Conservation (phyloP, 2,888 invertebrate genomes). For the Rhabditophanes sp. region DNA sequence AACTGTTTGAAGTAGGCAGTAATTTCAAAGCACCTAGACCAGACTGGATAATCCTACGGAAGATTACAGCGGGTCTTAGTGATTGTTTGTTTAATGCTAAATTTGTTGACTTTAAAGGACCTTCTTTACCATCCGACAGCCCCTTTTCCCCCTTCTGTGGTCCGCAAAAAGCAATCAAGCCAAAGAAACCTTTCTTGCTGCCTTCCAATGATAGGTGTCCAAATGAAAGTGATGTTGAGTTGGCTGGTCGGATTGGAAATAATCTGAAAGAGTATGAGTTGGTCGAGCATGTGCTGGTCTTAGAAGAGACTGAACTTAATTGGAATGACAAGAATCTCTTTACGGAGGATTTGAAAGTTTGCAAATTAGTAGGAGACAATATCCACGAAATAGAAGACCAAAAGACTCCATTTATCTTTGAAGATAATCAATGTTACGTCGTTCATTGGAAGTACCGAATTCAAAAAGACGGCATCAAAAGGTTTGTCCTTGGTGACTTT, state of each 20-base stretch:
- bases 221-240: slow-evolving; percentile 2
- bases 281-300: slow-evolving; percentile 7
- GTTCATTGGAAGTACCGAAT: slow-evolving; percentile 31
- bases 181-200: slow-evolving; percentile 7
- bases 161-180: background rate
- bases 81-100: slow-evolving; percentile 28
- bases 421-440: slow-evolving; percentile 24
- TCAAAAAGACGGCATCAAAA: slow-evolving; percentile 13
- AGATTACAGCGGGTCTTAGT: slow-evolving; percentile 15
- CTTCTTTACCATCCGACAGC: no score
- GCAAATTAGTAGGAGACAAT: slow-evolving; percentile 15
- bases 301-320: slow-evolving; percentile 15
- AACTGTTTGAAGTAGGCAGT: no score
- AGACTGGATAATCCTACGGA: slow-evolving; percentile 10
- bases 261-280: slow-evolving; percentile 5
- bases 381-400: slow-evolving; percentile 13
- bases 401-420: slow-evolving; percentile 13
- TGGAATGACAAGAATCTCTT: slow-evolving; percentile 18
- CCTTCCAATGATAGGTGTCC: no score
- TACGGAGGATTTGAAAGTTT: slow-evolving; percentile 17
- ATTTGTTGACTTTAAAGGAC: no score
- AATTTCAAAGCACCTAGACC: no score
- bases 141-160: no score
- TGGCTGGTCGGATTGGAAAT: slow-evolving; percentile 7
- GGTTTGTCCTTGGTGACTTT: no score